Conservation (phyloP, 2,113 vertebrate species). For the Silurus meridionalis region DNA sequence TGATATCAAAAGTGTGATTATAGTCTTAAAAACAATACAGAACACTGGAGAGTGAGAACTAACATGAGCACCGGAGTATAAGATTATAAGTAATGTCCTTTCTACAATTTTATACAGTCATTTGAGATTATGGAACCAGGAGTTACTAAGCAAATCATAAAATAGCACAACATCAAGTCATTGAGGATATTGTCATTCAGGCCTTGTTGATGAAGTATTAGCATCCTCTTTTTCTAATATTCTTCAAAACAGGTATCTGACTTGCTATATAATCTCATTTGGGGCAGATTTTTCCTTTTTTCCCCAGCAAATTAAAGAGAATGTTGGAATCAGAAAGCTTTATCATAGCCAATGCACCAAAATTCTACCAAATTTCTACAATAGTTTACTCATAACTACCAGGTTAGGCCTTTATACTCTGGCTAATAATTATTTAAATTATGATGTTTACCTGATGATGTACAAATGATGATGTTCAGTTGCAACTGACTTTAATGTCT, state of each 20-base stretch:
- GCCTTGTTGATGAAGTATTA: background rate
- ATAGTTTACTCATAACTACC: background rate
- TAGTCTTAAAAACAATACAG: no score
- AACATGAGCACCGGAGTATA: no score
- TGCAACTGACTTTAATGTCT: background rate
- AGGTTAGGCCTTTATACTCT: background rate
- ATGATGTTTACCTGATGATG: background rate
- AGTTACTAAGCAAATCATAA: no score
- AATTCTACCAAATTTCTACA: background rate
- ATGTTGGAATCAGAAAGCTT: background rate
- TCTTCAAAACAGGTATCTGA: background rate
- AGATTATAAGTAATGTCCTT: no score
- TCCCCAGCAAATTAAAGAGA: background rate
- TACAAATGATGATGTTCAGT: no score
- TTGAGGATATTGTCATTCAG: background rate
- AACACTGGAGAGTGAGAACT: no score
- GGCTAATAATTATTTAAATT: background rate
- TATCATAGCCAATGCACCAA: background rate
- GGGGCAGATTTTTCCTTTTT: background rate
- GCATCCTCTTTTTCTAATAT: background rate
- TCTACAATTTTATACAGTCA: no score
- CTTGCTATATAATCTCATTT: background rate
- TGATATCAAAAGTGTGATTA: no score
- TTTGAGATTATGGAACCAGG: no score
- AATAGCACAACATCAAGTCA: background rate